phyloP scores from a whole-genome alignment of 2,797 vertebrate genomes.

The Scleropages formosus region DNA sequence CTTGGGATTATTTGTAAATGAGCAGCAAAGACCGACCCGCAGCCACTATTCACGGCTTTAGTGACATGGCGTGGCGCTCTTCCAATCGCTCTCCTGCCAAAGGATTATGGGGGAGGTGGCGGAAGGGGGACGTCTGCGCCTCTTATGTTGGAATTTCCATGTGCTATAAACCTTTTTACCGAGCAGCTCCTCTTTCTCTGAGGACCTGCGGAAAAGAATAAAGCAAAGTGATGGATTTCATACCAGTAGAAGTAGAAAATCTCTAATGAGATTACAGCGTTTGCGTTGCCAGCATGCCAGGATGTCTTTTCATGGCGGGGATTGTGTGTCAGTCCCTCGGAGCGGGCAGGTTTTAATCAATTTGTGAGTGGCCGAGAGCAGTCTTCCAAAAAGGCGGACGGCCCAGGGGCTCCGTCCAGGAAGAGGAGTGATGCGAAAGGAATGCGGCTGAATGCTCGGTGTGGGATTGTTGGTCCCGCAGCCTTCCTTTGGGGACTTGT shows the following conservation, averaged over 20 bases:
- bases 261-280: conserved; percentile 38
- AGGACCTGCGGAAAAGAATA: not conserved
- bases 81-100: not conserved
- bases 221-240: conserved; percentile 29
- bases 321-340: conserved; percentile 48
- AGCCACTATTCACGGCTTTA: not conserved
- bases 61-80: not conserved
- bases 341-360: conserved; percentile 64
- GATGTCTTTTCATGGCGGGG: conserved; percentile 38
- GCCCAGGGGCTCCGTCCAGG: conserved; percentile 34
- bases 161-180: not conserved
- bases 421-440: not conserved
- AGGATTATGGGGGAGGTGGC: not conserved
- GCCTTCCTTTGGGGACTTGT: not conserved
- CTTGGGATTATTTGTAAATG: not conserved
- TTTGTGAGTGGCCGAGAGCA: conserved; percentile 56
- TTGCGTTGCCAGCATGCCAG: conserved; percentile 32
- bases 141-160: not conserved
- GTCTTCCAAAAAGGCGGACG: conserved; percentile 43
- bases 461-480: no score
- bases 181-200: conserved; percentile 5
- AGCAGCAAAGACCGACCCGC: not conserved
- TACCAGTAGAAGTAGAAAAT: conserved; percentile 29
- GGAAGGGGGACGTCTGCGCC: not conserved
- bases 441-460: not conserved